Evolutionary conservation across 2,888 invertebrate genomes (phyloP), one percentile per base, ranked within the genome.

Genomic region (Diplolepis rosae): DNA sequence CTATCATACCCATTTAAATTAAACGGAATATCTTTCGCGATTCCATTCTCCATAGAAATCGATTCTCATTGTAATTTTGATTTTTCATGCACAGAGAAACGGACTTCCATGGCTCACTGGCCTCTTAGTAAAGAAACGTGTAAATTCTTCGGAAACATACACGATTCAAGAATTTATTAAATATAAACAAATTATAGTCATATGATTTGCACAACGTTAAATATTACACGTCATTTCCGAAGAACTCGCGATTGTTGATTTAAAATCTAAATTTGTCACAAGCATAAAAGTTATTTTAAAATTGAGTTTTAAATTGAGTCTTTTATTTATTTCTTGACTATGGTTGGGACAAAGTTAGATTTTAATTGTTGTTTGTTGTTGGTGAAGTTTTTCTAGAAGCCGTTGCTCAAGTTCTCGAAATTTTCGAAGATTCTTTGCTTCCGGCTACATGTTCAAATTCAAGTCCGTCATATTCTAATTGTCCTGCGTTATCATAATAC

Each of bases 401-500:
- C n/a, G n/a, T n/a, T 22, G 18, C 22, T 48, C 39, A 76, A 51
- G 73, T 71, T 66, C 74, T 69, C 30, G 66, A 42, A 27, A 88
- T 83, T 70, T 88, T 88, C 11, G 86, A 79, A 2, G 88, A 87
- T 45, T 88, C 88, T 69, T 88, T 88, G 70, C 84, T 85, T 71
- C 84, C 83, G 50, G 85, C 79, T 1, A 86, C 87, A 42, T 88
- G 86, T 65, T 88, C 88, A 65, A 87, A 70, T 56, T 90, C 90
- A n/a, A 89, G 78, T n/a, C 85, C 88, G 65, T 90, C 90, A 79
- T 90, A 90, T 73, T 89, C 89, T 71, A 90, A 89, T 0, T 88
- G 71, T 24, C 88, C 90, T 65, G 92, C 92, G 70, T 93, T 92
- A 85, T 95, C 96, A 83, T 96, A 96, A 84, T 96, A 96, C 4